These are phyloP conservation scores for Heterohyrax brucei DNA, from an alignment of 2,797 vertebrate species.

Conservation along the genomic window DNA sequence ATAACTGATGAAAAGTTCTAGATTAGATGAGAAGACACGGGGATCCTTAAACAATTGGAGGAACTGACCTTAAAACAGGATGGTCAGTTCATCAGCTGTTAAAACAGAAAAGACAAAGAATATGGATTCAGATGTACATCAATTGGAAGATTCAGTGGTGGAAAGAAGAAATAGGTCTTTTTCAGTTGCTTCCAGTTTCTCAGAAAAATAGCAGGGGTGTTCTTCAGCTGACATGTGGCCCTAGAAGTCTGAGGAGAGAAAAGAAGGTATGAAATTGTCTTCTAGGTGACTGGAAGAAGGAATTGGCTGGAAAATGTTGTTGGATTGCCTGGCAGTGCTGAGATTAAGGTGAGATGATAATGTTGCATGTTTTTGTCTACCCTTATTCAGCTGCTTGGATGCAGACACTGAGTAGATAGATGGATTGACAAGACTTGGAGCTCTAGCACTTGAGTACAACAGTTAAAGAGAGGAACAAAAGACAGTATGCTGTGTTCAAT, in stretches of 20 bases:
- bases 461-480: too few species aligned
- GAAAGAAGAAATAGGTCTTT: not conserved
- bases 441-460: not conserved
- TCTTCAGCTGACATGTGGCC: not conserved
- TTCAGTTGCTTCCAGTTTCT: not conserved
- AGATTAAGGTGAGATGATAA: not conserved
- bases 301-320: not conserved
- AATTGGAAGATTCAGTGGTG: not conserved
- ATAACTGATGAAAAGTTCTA: not conserved
- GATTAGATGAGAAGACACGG: not conserved
- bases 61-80: not conserved
- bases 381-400: not conserved
- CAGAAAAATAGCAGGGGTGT: not conserved
- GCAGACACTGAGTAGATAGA: not conserved
- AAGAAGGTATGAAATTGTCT: not conserved
- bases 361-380: not conserved
- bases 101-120: not conserved
- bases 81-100: not conserved
- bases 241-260: not conserved
- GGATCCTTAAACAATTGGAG: not conserved
- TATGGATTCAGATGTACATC: not conserved
- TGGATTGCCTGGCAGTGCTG: not conserved
- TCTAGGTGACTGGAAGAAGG: not conserved
- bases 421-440: not conserved
- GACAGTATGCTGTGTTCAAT: too few species aligned